Evolutionary conservation across 2,888 invertebrate genomes (phyloP), one percentile per base, ranked within the genome.

Genomic region (Athalia circularis): DNA sequence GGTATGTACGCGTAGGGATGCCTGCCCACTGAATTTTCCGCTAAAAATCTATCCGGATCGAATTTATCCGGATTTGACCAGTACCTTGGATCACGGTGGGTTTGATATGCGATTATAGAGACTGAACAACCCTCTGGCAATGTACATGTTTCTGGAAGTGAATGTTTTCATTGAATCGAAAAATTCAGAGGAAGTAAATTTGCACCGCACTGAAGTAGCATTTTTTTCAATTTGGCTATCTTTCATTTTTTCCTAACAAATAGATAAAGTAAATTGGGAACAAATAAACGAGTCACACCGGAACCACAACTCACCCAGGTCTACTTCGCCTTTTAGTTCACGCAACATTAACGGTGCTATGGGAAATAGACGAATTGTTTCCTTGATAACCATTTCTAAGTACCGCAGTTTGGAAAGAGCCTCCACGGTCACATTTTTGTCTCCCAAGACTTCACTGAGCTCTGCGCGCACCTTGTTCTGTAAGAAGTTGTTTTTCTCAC

Each of bases 341-440:
- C 93, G 89, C 43, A 91, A 91, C 79, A 92, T 91, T 54, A 90
- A 85, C 1, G 93, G 92, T n/a, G 91, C 92, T 7, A 92, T 91
- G 0, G 93, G 92, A 87, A 92, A 93, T 8, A 93, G 83, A 70
- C 93, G 89, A 13, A 93, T 83, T 0, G 91, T 90, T 87, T 93
- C 93, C 83, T 93, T 93, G 59, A 93, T 91, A 0, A 93, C 92
- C 62, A 92, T 90, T 82, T 93, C 93, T 79, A 93, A 86, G 85
- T 93, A 93, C 29, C 91, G 90, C 86, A 92, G 89, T 48, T 88
- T 82, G 61, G 88, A 85, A 13, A 91, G 78, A 79, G 91, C 87
- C 77, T 87, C 82, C 75, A 84, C 80, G 0, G 89, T 91, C 0
- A 88, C 87, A 45, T 77, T 79, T 29, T 81, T 74, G n/a, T 82